Conservation (phyloP, 2,888 invertebrate species). For the Chelonus formosanus region DNA sequence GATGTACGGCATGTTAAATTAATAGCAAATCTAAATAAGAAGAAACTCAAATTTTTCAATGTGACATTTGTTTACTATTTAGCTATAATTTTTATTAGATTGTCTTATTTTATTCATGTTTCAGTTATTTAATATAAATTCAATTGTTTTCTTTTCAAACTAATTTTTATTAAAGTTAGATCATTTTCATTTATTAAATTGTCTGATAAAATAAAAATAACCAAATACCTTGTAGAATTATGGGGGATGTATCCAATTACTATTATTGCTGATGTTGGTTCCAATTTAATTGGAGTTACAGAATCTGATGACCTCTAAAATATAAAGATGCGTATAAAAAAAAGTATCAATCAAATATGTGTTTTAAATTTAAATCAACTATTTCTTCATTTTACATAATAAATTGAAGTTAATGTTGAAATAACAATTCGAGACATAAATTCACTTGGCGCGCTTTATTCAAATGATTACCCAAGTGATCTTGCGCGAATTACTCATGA, state of each 20-base stretch:
- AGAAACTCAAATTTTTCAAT: conserved; percentile 12
- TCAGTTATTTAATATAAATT: conserved; percentile 6
- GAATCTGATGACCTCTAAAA: conserved; percentile 51
- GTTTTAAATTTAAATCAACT: conserved; percentile 2
- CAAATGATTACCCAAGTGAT: not conserved
- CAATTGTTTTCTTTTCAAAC: conserved; percentile 12
- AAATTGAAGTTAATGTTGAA: conserved; percentile 48
- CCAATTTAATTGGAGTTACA: conserved; percentile 47
- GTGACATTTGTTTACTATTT: not conserved
- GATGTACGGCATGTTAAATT: conserved; percentile 68
- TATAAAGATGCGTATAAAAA: conserved; percentile 5
- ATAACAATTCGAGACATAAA: conserved; percentile 45
- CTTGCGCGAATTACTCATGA: not conserved
- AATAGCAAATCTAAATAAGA: conserved; percentile 70
- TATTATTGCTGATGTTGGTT: conserved; percentile 56
- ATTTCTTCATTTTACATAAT: conserved; percentile 42
- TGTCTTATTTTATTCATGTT: conserved; percentile 5
- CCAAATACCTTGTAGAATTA: conserved; percentile 48
- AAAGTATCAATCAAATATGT: not conserved
- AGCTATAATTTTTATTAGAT: conserved; percentile 6
- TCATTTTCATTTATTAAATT: not conserved
- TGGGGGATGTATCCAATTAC: conserved; percentile 58
- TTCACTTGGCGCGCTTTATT: conserved; percentile 25
- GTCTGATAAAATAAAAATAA: not conserved
- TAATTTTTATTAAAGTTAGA: not conserved